These are phyloP conservation scores for Chrysomallon squamiferum DNA, from an alignment of 1,140 invertebrate genomes.

Conservation along the genomic window DNA sequence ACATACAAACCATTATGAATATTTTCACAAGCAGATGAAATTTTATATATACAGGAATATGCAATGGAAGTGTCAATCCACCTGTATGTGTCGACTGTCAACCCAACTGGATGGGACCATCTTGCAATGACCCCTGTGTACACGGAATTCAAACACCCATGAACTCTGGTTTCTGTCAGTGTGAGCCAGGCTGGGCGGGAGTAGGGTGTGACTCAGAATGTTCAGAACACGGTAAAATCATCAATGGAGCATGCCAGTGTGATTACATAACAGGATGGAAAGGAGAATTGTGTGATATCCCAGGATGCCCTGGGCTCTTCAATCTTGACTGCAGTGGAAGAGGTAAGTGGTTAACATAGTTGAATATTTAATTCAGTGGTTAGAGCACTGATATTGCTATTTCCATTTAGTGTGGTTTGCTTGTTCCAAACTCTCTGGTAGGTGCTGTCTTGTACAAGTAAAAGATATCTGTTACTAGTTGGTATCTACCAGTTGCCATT, in stretches of 20 bases:
- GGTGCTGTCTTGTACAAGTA: no score
- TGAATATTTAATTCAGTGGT: neutral
- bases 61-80: no score
- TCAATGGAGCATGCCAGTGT: slow-evolving; percentile 36
- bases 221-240: slow-evolving; percentile 43
- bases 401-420: no score
- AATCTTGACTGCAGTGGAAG: slow-evolving; percentile 45
- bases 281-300: slow-evolving; percentile 46
- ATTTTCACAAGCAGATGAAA: no score
- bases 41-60: no score
- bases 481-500: no score
- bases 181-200: slow-evolving; percentile 48
- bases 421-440: no score
- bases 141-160: slow-evolving; percentile 20
- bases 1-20: no score
- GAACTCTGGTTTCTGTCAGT: slow-evolving; percentile 41
- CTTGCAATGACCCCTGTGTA: no score
- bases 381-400: neutral
- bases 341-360: slow-evolving; percentile 27
- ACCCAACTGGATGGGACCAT: no score
- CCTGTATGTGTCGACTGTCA: no score
- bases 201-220: slow-evolving; percentile 53
- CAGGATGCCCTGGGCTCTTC: slow-evolving; percentile 48
- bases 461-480: no score
- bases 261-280: slow-evolving; percentile 50